A percentile compares a stretch with the other conserved stretches of the same genome.
Evolutionary conservation across 2,888 invertebrate species (phyloP).

Genomic region (Deilephila porcellus): DNA sequence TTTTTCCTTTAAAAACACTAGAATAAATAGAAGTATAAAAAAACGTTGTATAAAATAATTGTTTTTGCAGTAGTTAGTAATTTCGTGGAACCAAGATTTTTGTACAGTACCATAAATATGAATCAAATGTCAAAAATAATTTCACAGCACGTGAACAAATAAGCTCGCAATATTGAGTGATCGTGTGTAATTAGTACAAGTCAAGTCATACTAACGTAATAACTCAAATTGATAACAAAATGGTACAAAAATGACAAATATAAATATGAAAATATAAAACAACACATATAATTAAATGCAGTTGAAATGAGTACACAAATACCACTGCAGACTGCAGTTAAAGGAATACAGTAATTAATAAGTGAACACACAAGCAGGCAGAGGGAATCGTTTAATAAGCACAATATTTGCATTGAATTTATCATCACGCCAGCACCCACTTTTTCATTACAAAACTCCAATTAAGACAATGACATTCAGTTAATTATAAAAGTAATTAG

Average conservation of each 20-base stretch:
- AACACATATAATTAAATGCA: constrained; percentile 9
- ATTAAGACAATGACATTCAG: constrained; percentile 66
- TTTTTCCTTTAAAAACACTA: too few species aligned
- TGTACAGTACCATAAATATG: neutral
- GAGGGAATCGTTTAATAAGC: constrained; percentile 39
- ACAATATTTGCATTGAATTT: constrained; percentile 66
- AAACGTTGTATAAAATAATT: neutral
- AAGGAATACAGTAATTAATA: constrained; percentile 38
- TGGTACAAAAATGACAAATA: constrained; percentile 20
- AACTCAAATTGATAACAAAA: constrained; percentile 20
- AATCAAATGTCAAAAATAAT: constrained; percentile 24
- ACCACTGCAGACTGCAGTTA: constrained; percentile 7
- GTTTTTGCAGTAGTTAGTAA: neutral
- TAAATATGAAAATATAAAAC: constrained; percentile 14
- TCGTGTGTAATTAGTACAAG: constrained; percentile 4
- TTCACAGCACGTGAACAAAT: constrained; percentile 1
- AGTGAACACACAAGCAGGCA: constrained; percentile 39
- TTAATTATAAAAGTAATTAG: constrained; percentile 71
- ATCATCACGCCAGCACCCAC: constrained; percentile 70
- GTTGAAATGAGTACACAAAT: constrained; percentile 17
- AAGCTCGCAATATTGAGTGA: constrained; percentile 5
- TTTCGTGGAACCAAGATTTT: neutral
- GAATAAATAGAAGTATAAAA: neutral
- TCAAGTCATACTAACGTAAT: neutral
- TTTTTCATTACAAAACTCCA: constrained; percentile 63